A percentile compares a stretch with the other conserved stretches of the same genome.
phyloP scores from a whole-genome alignment of 2,888 invertebrate genomes.

The Smittia aterrima region DNA sequence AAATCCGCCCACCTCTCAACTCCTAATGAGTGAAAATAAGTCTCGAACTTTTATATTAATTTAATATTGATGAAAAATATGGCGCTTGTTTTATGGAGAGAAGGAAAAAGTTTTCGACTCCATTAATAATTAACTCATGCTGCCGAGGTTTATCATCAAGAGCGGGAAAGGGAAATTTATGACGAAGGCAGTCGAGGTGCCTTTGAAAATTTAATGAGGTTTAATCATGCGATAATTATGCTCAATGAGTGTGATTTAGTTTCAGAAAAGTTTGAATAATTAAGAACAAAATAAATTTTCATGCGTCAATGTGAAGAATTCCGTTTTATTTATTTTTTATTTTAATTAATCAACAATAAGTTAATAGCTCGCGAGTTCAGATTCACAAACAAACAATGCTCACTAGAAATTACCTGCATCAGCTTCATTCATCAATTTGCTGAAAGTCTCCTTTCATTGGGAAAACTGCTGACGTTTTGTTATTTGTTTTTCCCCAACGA shows the following conservation, averaged over 20 bases:
- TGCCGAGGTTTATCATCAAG: background rate
- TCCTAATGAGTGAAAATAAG: conserved; percentile 22
- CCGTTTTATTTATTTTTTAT: no score
- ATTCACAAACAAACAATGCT: background rate
- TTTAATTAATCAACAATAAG: no score
- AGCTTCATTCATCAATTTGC: background rate
- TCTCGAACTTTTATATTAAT: conserved; percentile 28
- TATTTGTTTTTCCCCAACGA: background rate
- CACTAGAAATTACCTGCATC: background rate
- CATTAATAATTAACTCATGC: conserved; percentile 38
- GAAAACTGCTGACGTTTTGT: background rate
- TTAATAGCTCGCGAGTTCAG: no score
- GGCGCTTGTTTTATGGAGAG: conserved; percentile 9
- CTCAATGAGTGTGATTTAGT: conserved; percentile 37
- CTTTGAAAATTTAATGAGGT: conserved; percentile 39
- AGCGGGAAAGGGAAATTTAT: background rate
- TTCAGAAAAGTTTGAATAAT: conserved; percentile 2
- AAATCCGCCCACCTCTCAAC: background rate
- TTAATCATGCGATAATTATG: conserved; percentile 40
- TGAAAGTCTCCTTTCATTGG: background rate
- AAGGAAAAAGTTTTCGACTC: conserved; percentile 9
- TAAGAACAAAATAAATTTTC: background rate
- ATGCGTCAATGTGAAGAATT: no score
- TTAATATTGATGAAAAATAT: conserved; percentile 41
- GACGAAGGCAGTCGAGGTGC: background rate